These are phyloP conservation scores for Tortrix viridana DNA, from an alignment of 2,888 invertebrate species.

Conservation along the genomic window DNA sequence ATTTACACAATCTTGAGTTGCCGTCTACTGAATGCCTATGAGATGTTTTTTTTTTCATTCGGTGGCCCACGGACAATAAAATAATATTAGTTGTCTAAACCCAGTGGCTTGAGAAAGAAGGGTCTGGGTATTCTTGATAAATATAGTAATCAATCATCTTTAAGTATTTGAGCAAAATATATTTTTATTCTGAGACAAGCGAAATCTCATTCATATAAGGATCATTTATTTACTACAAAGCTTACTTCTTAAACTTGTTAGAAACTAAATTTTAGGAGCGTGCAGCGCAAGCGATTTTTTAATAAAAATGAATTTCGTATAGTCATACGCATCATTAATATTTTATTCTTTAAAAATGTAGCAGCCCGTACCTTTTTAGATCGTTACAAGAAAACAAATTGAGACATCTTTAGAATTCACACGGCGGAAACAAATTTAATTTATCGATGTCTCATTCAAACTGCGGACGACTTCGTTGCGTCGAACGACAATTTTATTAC, in stretches of 20 bases:
- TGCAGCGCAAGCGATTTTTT: too few species aligned
- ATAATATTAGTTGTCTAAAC: conserved; percentile 57
- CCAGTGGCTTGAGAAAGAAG: conserved; percentile 11
- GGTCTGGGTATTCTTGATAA: conserved; percentile 1
- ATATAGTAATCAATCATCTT: conserved; percentile 20
- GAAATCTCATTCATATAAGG: neutral
- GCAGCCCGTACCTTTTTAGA: conserved; percentile 52
- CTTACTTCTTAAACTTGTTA: too few species aligned
- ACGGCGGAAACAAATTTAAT: conserved; percentile 82
- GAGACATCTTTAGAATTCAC: conserved; percentile 77
- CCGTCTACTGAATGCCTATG: conserved; percentile 67
- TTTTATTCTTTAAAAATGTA: conserved; percentile 58
- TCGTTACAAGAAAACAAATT: conserved; percentile 74
- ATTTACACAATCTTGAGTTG: conserved; percentile 77
- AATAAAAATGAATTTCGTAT: neutral
- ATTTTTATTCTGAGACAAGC: neutral
- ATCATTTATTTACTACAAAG: neutral
- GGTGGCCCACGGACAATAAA: conserved; percentile 56
- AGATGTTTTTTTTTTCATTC: conserved; percentile 60
- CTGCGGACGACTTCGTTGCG: conserved; percentile 68
- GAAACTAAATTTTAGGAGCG: too few species aligned
- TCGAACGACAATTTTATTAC: conserved; percentile 78
- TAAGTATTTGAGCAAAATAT: neutral
- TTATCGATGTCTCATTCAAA: conserved; percentile 80
- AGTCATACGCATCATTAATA: conserved; percentile 61